Evolutionary conservation across 2,113 vertebrate genomes (phyloP), one percentile per base, ranked within the genome.

Genomic region (Datnioides undecimradiatus): DNA sequence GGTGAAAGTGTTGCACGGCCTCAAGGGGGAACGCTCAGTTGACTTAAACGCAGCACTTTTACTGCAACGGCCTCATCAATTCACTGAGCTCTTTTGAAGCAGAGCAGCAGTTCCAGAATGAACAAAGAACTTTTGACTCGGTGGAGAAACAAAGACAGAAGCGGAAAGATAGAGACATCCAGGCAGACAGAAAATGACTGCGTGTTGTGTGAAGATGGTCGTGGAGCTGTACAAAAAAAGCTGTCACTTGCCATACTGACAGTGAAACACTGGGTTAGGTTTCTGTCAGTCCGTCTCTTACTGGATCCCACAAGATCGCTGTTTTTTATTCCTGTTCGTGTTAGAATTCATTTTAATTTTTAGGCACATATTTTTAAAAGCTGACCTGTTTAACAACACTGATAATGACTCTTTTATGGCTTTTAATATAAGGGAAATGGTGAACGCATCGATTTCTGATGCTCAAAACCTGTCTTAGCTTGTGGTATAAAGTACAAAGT

Each of bases 1-100:
- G 57, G 73, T 80, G 63, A 81, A 84, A 77, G 68, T 38, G 36
- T 76, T 68, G 49, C 59, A 68, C 59, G 17, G 76, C 85, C 83
- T 75, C 65, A 60, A 79, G 69, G 84, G 84, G 48, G 72, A 80
- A 78, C 65, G 40, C 72, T 72, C 64, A 54, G 70, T 71, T 83
- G 83, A 88, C 84, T 87, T 85, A 85, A 83, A 89, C n/a, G 38
- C 76, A 74, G 57, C 76, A 70, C 38, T 83, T 89, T 73, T 52
- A 63, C 57, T 60, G 82, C 55, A 76, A 74, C 65, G 6, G 79
- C 52, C 51, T 80, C 79, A 83, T 82, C 64, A 65, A 71, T 83
- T 76, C 49, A n/a, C 52, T 33, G 73, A 68, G 71, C 45, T 59
- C 60, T 69, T 82, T 80, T 72, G 73, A 80, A 78, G 80, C 73